Evolutionary conservation across 2,113 vertebrate genomes (phyloP).

Genomic region (Phylloscopus trochilus): DNA sequence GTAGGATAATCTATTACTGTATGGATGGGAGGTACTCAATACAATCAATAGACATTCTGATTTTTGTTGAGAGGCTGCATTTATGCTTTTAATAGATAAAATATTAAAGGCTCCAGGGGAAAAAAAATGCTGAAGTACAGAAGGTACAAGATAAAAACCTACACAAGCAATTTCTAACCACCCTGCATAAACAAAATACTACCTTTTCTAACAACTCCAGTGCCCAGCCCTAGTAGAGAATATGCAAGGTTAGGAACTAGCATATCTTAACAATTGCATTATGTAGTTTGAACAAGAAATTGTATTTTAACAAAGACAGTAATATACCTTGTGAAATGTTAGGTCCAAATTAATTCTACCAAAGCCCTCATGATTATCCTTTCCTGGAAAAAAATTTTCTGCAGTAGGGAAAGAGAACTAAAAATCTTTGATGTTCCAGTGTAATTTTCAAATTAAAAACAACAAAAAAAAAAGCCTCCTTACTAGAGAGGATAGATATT

Average conservation of each 20-base stretch:
- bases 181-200: neutral
- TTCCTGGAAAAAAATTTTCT: neutral
- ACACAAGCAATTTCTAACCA: neutral
- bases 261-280: neutral
- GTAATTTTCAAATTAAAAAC: neutral
- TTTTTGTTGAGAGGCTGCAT: neutral
- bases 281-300: neutral
- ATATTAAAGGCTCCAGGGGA: neutral
- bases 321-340: neutral
- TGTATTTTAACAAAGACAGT: neutral
- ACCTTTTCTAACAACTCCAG: neutral
- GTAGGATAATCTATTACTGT: neutral
- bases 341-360: neutral
- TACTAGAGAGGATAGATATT: neutral
- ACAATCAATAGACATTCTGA: neutral
- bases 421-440: neutral
- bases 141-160: neutral
- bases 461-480: neutral
- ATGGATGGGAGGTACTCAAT: neutral
- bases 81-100: neutral
- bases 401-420: neutral
- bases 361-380: rapidly evolving
- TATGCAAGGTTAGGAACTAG: neutral
- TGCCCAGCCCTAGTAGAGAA: neutral
- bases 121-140: neutral